A percentile compares a stretch with the other conserved stretches of the same genome.
Conservation (phyloP, 2,113 vertebrate species). For the Leucosticte australis region DNA sequence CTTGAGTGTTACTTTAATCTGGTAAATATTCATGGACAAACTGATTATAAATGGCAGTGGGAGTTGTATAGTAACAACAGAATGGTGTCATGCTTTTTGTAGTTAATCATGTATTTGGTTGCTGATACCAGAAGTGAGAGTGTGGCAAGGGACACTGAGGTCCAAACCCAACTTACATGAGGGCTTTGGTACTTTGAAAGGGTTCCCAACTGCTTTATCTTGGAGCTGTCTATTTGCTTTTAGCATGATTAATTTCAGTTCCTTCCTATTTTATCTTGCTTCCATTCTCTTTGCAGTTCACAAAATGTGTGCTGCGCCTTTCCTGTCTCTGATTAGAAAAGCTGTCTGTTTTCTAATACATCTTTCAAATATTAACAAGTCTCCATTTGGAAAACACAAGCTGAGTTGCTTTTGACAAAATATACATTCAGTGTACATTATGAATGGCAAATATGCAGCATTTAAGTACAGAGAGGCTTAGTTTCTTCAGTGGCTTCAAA, state of each 20-base stretch:
- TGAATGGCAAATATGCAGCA: neutral
- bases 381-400: neutral
- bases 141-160: neutral
- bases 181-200: neutral
- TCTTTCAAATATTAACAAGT: neutral
- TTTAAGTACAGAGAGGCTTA: neutral
- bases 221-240: neutral
- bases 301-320: neutral
- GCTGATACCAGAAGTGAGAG: neutral
- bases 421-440: neutral
- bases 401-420: neutral
- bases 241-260: neutral
- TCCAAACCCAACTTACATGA: fast-evolving
- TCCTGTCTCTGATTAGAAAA: neutral
- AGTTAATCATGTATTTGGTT: neutral
- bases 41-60: neutral
- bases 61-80: neutral
- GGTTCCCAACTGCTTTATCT: neutral
- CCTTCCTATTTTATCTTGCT: neutral
- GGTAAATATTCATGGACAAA: neutral
- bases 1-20: neutral
- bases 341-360: neutral
- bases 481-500: neutral
- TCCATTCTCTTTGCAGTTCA: neutral
- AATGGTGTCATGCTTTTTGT: fast-evolving